Base-by-base conservation (phyloP, 1,140 invertebrate genomes). In the Octopus sinensis region DNA sequence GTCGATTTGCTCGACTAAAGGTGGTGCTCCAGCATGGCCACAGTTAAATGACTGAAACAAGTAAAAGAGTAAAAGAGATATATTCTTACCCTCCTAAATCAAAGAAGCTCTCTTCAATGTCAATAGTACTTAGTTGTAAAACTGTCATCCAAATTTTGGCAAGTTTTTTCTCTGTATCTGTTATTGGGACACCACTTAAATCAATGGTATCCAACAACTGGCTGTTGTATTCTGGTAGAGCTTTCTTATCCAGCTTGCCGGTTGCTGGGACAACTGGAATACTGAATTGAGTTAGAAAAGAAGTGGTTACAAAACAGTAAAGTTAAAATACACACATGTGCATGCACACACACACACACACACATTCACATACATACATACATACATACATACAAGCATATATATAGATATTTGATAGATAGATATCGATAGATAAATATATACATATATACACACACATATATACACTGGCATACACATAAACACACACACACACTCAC, bases 51-150 rank as follows among this genome's bases (percentile, higher is more conserved):
- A 23, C 23, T 23, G 23, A 23, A 23, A 23, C 23, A 23, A 23
- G 23, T 23, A 23, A 23, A 23, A 23, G 23, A 23, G 23, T 23
- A 23, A 23, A 23, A 43, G 3, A 43, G 30, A 43, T 43, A 43
- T 7, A 23, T 17, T 68, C 84, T 82, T 81, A 91, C 90, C 91
- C 91, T 85, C 91, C 91, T 10, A 91, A 81, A 84, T 92, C 91
- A 86, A 92, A 92, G 85, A 92, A 92, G 79, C 90, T 91, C 82
- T 92, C 91, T 73, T 91, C 88, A 73, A 91, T 89, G 83, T 92
- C 91, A n/a, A 91, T 81, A 52, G 88, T 88, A 62, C 86, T 87
- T 51, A 90, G 84, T 56, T 89, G 85, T 2, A 92, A 86, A 9
- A 89, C 83, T 75, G 90, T 86, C 4, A 84, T 83, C 91, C 91